Evolutionary conservation across 35 echinoderm and acorn worm genomes (phyloP), one percentile per base, ranked within the genome.

Genomic region (Holothuria glaberrima): DNA sequence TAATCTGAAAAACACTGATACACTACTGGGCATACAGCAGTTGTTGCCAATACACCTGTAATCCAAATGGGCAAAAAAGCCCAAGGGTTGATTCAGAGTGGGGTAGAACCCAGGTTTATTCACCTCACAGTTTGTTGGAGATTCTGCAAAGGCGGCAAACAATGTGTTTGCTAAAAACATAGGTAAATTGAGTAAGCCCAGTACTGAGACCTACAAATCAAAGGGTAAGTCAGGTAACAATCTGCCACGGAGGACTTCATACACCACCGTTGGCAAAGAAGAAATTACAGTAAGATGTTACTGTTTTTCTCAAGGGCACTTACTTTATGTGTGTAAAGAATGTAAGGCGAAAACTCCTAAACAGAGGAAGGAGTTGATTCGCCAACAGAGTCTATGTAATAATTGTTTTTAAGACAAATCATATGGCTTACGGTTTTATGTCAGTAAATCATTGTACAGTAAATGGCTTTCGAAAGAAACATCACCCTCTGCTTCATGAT

Each of bases 1-100:
- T 22, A 70, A 84, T 82, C 65, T 91, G 54, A 66, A 91, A 44
- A 83, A 20, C 54, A n/a, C 75, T 26, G 89, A 91, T 27, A 91
- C 48, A 30, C 58, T 91, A 52, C 18, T 91, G 32, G 56, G 86
- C 34, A 59, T 91, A 22, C 75, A 83, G 29, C 59, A 82, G 36
- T 48, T 82, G 33, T 52, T 91, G 30, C 89, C 89, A 27, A 0
- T 81, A 21, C 61, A 91, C 66, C 21, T 91, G 24, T 77, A 91
- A 36, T 20, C 59, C 12, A 16, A 84, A 41, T 91, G 79, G 89
- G 75, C 30, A 83, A 91, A 91, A 60, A 26, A 56, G 33, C 17
- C 4, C 16, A 44, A 44, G 16, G 36, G 24, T 34, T 86, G 48
- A 91, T 91, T 80, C 80, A 91, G 48, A 4, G 12, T 71, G 17